Evolutionary conservation across 2,888 invertebrate genomes (phyloP).

Genomic region (Pristionchus japonicus): DNA sequence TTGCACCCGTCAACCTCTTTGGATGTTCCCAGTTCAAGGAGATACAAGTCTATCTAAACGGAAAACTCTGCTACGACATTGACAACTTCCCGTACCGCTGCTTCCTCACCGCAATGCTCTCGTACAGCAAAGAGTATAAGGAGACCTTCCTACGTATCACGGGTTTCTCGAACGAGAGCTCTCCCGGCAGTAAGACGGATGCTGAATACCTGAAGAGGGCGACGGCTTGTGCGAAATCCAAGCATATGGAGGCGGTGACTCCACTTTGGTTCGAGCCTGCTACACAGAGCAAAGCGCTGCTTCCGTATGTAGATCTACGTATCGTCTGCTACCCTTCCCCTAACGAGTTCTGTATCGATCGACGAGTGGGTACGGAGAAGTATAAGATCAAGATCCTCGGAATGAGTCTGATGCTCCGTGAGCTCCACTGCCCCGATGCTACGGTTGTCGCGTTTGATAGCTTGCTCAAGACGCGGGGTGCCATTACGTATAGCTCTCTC

Average conservation of each 20-base stretch:
- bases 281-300: background rate
- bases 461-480: background rate
- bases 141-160: background rate
- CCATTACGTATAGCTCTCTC: background rate
- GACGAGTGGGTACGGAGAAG: background rate
- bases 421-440: background rate
- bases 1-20: constrained; percentile 5
- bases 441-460: background rate
- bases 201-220: background rate
- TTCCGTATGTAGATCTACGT: background rate
- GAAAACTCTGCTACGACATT: background rate
- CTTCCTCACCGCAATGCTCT: background rate
- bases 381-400: background rate
- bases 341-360: background rate
- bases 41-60: background rate
- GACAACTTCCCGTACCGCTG: background rate
- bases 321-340: background rate
- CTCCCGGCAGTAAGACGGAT: background rate
- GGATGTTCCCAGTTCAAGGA: background rate
- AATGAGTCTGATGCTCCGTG: background rate
- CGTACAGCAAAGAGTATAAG: background rate
- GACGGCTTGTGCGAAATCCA: background rate
- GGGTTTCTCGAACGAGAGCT: background rate
- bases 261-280: background rate
- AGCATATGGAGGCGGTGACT: background rate